Evolutionary conservation across 2,797 vertebrate species (phyloP).

Genomic region (Hozukius guyotensis): DNA sequence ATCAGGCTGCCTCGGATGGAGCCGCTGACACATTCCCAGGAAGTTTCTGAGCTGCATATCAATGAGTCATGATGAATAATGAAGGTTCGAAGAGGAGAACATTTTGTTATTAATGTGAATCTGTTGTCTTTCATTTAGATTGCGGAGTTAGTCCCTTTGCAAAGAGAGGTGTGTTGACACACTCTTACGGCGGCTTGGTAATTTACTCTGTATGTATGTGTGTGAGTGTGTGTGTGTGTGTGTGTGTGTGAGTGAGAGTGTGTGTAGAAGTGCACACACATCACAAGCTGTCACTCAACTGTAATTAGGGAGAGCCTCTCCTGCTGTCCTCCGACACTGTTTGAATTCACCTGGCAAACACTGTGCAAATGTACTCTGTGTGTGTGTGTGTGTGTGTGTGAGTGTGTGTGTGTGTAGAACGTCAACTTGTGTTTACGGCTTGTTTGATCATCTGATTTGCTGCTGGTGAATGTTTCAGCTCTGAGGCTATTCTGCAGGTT

Average conservation of each 20-base stretch:
- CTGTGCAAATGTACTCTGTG: constrained; percentile 28
- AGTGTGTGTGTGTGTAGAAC: neutral
- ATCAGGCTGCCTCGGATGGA: neutral
- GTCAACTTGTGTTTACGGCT: constrained; percentile 20
- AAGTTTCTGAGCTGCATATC: constrained; percentile 65
- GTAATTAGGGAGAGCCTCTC: constrained; percentile 66
- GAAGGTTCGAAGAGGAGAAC: constrained; percentile 55
- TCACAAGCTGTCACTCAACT: constrained; percentile 66
- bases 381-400: constrained; percentile 2
- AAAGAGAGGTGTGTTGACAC: constrained; percentile 70
- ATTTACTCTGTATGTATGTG: constrained; percentile 48
- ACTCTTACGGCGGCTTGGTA: constrained; percentile 45
- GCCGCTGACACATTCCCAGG: constrained; percentile 34
- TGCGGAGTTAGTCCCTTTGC: constrained; percentile 62
- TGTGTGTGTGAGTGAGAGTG: constrained; percentile 1
- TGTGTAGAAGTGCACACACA: constrained; percentile 34
- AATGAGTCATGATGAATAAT: constrained; percentile 74
- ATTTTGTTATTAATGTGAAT: constrained; percentile 72
- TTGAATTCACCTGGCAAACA: constrained; percentile 69
- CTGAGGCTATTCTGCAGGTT: constrained; percentile 10
- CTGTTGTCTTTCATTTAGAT: constrained; percentile 73
- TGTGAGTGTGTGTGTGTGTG: constrained; percentile 7
- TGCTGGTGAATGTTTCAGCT: constrained; percentile 19
- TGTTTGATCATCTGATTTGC: constrained; percentile 52
- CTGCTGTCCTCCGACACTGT: constrained; percentile 52